Base-by-base conservation (phyloP, 2,113 vertebrate species). In the Halichoeres trimaculatus region DNA sequence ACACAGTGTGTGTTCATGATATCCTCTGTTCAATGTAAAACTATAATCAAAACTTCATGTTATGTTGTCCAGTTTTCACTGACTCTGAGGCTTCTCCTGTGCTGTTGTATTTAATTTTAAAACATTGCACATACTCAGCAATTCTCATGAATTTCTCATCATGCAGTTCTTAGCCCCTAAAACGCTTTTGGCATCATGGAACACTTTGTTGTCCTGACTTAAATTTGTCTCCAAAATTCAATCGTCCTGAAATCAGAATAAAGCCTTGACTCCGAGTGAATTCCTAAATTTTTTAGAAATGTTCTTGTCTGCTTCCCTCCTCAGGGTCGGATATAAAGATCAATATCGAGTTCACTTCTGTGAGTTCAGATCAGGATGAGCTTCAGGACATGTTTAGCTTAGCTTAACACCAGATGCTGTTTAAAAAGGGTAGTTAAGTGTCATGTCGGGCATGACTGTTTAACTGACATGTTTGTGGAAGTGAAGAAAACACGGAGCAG, bases 1-100 rank as follows among this genome's bases (percentile, higher is more conserved):
- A 59, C n/a, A 40, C 34, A 52, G 16, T 26, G 24, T 3, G 0
- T 72, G 19, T 17, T 67, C 48, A 40, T 40, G 64, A 26, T 40
- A 35, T 58, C 19, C 7, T 66, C 50, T 12, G 14, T 52, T 79
- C 57, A 67, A 60, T 17, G 12, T 20, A 70, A 70, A 4, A 19
- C 63, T 14, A 6, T 6, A 6, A 38, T 16, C 22, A 70, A 34
- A 58, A 14, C 2, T 38, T 76, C 10, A 48, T 58, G 30, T 30
- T 30, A 30, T 61, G 10, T 43, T 76, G 50, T 53, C 24, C 10
- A 60, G 12, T 51, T 54, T 23, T 66, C 48, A 38, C 2, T 11
- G 19, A 35, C 19, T n/a, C 22, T 16, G 5, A 14, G 13, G 14
- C 14, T n/a, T 58, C 45, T 57, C 14, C 62, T 14, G 47, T 19